Evolutionary conservation across 1,140 invertebrate species (phyloP), one percentile per base, ranked within the genome.

Genomic region (Calycopis cecrops): DNA sequence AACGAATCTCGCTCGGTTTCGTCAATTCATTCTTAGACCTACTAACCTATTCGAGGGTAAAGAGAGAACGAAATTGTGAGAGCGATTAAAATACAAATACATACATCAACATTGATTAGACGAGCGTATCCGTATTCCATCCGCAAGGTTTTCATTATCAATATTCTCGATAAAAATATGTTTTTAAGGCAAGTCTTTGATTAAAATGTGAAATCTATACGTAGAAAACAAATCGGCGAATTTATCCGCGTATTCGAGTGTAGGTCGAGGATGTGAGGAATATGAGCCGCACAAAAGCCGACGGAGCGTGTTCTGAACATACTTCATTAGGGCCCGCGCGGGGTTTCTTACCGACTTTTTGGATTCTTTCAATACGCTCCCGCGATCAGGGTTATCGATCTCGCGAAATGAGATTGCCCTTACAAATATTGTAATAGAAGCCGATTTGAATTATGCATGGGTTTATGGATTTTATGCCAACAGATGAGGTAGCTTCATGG

Each of bases 241-340:
- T 61, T 62, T 59, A 62, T 57, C 57, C 50, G 61, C 60, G 62
- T 65, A 67, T 67, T 60, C 57, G 48, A 59, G 55, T 58, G 48
- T 57, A 54, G 18, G 50, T 53, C 50, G 50, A 54, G 55, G 55
- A 59, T 63, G 65, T 68, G 67, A 72, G 60, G 60, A 69, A 66
- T 67, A 65, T 52, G 21, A 28, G 21, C 21, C 21, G 2, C 21
- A 28, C 21, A 28, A 28, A 6, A 28, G 21, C 21, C 6, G 21
- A 62, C 62, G 57, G 63, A 68, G 70, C 67, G 68, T 68, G 68
- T 70, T 66, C 52, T 58, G 59, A 70, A 70, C 68, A 72, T 73
- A 73, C 73, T 78, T 80, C 77, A 80, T 80, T 78, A 81, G 63
- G 56, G 67, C 50, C 55, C 62, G 52, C 61, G 57, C 66, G 38